These are phyloP conservation scores for Troides oblongomaculatus DNA, from an alignment of 2,888 invertebrate species.

Conservation along the genomic window DNA sequence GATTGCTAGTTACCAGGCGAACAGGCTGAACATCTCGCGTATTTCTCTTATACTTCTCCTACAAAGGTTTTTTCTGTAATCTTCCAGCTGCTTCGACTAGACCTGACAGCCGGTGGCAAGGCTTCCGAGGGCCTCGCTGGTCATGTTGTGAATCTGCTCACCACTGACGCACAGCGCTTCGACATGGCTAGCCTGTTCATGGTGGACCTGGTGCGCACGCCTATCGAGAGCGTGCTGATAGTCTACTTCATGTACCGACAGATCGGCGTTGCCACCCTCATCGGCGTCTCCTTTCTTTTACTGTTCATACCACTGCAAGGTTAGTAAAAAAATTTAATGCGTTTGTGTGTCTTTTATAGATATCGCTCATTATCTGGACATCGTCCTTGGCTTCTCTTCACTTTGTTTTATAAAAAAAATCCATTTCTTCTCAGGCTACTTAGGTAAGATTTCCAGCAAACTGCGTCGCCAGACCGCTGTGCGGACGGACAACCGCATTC, in stretches of 20 bases:
- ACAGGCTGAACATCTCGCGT: too few relatives aligned
- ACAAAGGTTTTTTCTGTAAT: too few relatives aligned
- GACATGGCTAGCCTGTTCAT: constrained; percentile 90
- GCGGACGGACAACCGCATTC: constrained; percentile 90
- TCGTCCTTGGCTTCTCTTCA: too few relatives aligned
- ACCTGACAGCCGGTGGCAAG: constrained; percentile 80
- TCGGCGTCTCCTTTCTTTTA: constrained; percentile 81
- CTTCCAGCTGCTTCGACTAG: constrained; percentile 63
- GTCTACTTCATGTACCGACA: constrained; percentile 85
- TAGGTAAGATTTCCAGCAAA: constrained; percentile 84
- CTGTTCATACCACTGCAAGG: constrained; percentile 83
- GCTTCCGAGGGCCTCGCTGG: constrained; percentile 83
- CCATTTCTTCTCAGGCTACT: constrained; percentile 71
- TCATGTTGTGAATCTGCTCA: constrained; percentile 87
- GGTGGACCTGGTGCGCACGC: constrained; percentile 91
- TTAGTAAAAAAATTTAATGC: constrained; percentile 34
- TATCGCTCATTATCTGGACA: too few relatives aligned
- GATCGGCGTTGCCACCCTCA: constrained; percentile 78
- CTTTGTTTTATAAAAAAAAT: too few relatives aligned
- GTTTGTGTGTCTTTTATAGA: too few relatives aligned
- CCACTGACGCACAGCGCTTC: constrained; percentile 93
- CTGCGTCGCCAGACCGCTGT: constrained; percentile 85
- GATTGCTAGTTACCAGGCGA: too few relatives aligned
- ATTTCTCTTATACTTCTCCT: too few relatives aligned
- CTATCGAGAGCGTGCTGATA: constrained; percentile 88